Evolutionary conservation across 2,113 vertebrate species (phyloP).

Genomic region (Oxygymnocypris stewartii): DNA sequence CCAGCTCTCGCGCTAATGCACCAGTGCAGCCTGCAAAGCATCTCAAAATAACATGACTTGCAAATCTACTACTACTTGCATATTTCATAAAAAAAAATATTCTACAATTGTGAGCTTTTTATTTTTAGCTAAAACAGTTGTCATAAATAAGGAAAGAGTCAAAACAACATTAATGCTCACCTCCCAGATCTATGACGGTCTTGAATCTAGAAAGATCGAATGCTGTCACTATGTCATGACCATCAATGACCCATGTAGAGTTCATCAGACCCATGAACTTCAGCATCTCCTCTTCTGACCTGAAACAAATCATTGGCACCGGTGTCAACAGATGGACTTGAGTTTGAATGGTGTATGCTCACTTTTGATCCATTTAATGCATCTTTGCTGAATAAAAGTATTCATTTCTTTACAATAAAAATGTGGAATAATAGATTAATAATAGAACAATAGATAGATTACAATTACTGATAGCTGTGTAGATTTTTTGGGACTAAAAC

Average conservation of each 20-base stretch:
- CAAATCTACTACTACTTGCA: neutral
- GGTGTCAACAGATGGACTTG: neutral
- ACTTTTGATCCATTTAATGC: too few species aligned
- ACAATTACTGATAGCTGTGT: too few species aligned
- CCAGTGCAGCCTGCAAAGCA: constrained; percentile 72
- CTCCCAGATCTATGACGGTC: constrained; percentile 72
- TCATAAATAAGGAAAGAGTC: neutral
- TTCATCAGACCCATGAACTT: constrained; percentile 79
- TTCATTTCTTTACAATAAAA: neutral
- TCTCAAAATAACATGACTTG: neutral
- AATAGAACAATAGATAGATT: neutral
- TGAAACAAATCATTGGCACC: constrained; percentile 47
- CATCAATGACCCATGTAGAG: constrained; percentile 72
- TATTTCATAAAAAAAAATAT: neutral
- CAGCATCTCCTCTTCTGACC: constrained; percentile 76
- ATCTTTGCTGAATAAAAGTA: too few species aligned
- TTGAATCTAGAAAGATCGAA: constrained; percentile 73
- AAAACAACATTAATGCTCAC: constrained; percentile 53
- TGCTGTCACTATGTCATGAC: constrained; percentile 72
- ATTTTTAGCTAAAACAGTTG: neutral
- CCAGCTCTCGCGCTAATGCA: constrained; percentile 71
- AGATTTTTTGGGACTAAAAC: too few species aligned
- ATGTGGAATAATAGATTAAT: too few species aligned
- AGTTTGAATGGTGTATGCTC: neutral
- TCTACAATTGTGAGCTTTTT: neutral